A percentile compares a stretch with the other conserved stretches of the same genome.
Evolutionary conservation across 2,888 invertebrate species (phyloP).

Genomic region (Augiades crinisus): DNA sequence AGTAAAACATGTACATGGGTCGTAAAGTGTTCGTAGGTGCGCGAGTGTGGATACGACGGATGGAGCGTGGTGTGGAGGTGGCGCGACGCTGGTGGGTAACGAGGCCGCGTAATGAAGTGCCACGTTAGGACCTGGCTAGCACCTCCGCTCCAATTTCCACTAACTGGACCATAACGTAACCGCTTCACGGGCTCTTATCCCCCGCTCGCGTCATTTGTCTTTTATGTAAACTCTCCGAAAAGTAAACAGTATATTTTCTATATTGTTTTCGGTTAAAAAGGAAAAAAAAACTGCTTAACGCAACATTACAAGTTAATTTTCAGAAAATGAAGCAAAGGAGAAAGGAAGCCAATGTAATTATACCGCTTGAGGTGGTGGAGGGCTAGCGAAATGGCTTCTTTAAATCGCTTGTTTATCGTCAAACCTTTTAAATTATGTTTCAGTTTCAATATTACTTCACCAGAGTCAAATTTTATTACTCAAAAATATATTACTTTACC

Average conservation of each 20-base stretch:
- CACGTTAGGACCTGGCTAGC: conserved; percentile 59
- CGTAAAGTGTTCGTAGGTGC: conserved; percentile 24
- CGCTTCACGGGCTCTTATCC: conserved; percentile 39
- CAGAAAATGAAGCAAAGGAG: conserved; percentile 60
- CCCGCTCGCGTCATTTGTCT: background rate
- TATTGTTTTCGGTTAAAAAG: background rate
- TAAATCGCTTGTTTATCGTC: conserved; percentile 40
- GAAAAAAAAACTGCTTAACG: background rate
- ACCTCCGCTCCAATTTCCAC: conserved; percentile 62
- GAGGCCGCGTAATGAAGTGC: conserved; percentile 68
- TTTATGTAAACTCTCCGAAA: background rate
- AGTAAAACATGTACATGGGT: conserved; percentile 23
- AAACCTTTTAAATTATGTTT: conserved; percentile 8
- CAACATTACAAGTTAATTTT: conserved; percentile 47
- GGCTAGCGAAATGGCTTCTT: conserved; percentile 65
- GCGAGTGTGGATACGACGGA: conserved; percentile 13
- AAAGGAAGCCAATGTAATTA: conserved; percentile 66
- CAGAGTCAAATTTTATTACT: too few relatives aligned
- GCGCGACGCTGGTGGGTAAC: conserved; percentile 44
- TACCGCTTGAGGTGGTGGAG: conserved; percentile 60
- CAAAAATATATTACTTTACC: too few relatives aligned
- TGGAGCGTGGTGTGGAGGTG: background rate
- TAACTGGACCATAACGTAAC: conserved; percentile 60
- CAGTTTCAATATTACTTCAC: background rate
- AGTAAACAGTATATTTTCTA: background rate